Conservation (phyloP, 2,113 vertebrate species). For the Cervus canadensis region DNA sequence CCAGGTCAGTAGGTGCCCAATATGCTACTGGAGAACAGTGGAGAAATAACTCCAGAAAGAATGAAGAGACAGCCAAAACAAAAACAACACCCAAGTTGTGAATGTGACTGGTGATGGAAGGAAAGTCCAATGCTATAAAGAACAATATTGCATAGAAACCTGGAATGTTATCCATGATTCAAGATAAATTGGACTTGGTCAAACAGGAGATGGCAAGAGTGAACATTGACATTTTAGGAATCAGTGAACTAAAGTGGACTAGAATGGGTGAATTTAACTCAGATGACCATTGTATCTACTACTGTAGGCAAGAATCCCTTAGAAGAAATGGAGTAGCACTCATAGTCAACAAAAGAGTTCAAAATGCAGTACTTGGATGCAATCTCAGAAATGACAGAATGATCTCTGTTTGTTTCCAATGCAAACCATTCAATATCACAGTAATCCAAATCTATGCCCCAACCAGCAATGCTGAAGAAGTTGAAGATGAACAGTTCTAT, state of each 20-base stretch:
- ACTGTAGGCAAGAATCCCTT: neutral
- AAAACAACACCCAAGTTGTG: neutral
- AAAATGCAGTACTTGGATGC: neutral
- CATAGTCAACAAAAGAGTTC: neutral
- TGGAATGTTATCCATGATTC: neutral
- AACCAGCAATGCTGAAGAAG: neutral
- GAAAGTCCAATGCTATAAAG: neutral
- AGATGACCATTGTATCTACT: neutral
- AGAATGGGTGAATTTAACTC: neutral
- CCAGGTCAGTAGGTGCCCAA: neutral
- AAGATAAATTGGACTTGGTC: neutral
- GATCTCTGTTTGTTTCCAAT: neutral
- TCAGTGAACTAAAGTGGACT: neutral
- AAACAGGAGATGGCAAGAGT: neutral
- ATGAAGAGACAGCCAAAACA: neutral
- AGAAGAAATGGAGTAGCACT: neutral
- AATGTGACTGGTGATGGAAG: neutral
- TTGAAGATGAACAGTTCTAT: neutral
- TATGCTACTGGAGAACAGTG: neutral
- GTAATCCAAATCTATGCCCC: neutral
- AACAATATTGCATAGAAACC: neutral
- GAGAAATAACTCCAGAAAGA: neutral
- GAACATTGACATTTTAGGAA: neutral
- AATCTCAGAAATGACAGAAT: neutral
- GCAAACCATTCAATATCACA: neutral